Evolutionary conservation across 1,140 invertebrate genomes (phyloP), one percentile per base, ranked within the genome.

Genomic region (Episyrphus balteatus): DNA sequence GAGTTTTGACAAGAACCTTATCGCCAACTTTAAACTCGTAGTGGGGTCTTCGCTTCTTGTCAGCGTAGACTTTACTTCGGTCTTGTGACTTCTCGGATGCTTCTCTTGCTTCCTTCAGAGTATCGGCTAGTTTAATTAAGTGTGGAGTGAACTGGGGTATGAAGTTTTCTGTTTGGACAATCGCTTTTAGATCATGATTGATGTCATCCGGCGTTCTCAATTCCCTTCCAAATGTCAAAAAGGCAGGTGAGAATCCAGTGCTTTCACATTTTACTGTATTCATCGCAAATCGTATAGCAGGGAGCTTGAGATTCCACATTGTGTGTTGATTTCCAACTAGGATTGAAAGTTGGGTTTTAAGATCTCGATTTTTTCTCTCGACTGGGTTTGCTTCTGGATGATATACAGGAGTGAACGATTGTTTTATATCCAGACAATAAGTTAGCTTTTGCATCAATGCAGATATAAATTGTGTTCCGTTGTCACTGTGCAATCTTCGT

Each of bases 221-320:
- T n/a, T n/a, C n/a, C n/a, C n/a, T n/a, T n/a, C n/a, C n/a, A n/a
- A n/a, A n/a, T n/a, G n/a, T n/a, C n/a, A n/a, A n/a, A n/a, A n/a
- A n/a, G n/a, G n/a, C n/a, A n/a, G n/a, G 69, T 0, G 65, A 65
- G 40, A 55, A 67, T 7, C 60, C 62, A 1, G 70, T 73, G 1
- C 58, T 51, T 11, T 55, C 45, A 50, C 66, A 45, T 2, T 54
- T 48, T 0, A 61, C 66, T 1, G 69, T 68, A 42, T 73, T 72
- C 47, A 68, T 59, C 0, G 69, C 69, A 42, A 69, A 72, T 0
- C 58, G 51, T 5, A 72, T 53, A 17, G 61, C 56, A 1, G 57
- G 52, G 2, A 73, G 47, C 19, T 61, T 49, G 2, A 54, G 44
- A 40, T 66, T 57, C 69, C 62, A 74, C 0, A 47, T 44, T 5